Evolutionary conservation across 2,797 vertebrate species (phyloP), one percentile per base, ranked within the genome.

Genomic region (Hafferia zeledoni): DNA sequence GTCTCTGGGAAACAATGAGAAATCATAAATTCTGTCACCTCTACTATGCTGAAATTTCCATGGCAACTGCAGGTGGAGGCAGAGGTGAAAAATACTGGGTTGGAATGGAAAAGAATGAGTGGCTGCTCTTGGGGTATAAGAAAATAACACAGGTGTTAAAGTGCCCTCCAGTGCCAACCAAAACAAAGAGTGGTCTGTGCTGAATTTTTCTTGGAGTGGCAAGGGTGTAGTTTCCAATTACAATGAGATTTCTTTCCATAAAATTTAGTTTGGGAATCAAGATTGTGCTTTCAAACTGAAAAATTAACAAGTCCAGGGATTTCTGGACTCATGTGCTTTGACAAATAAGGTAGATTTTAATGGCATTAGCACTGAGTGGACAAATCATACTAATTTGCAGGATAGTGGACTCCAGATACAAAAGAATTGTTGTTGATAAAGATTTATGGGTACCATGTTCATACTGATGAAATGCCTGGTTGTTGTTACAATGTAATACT

Each of bases 331-430:
- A 41, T 27, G 30, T 63, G 22, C 50, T 93, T 89, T 90, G 82
- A 82, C 80, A 84, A 94, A 88, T 53, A n/a, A 83, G 70, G 31
- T 79, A 1, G 0, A 75, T 86, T 93, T 87, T 91, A 94, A 90
- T 64, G 79, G 56, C 83, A 70, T 95, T 92, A 96, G 52, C 47
- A 53, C 67, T 11, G 17, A 94, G 64, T 74, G 83, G 63, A 94
- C 87, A 84, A 96, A 94, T 86, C 84, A 77, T 89, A 84, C 80
- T 88, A 91, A 96, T 96, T 88, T 94, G 63, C 70, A 91, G 49
- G 37, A 50, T 6, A 78, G 82, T 79, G 30, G 56, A 76, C 93
- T 93, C 67, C 67, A 88, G 68, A 90, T 67, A 69, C 39, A 37
- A 76, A 92, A 94, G 86, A 59, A 20, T 24, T 30, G 52, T 47